These are phyloP conservation scores for Cyprinella venusta DNA, from an alignment of 2,797 vertebrate species.

Conservation along the genomic window DNA sequence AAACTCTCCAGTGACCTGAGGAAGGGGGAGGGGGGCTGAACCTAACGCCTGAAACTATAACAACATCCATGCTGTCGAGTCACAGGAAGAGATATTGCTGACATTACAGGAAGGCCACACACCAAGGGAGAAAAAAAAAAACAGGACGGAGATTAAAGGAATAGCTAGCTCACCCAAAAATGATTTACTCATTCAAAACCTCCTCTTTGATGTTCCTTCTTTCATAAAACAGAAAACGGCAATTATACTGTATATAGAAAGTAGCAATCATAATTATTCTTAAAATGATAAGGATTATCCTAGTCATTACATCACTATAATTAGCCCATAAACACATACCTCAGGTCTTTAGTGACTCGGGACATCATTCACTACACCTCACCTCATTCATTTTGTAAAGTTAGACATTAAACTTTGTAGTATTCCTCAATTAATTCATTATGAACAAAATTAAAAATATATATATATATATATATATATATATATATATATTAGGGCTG, in stretches of 20 bases:
- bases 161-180: background rate
- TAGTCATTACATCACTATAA: background rate
- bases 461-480: too few relatives aligned
- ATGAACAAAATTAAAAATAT: too few relatives aligned
- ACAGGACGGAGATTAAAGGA: conserved; percentile 3
- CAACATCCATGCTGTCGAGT: conserved; percentile 37
- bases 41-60: conserved; percentile 18
- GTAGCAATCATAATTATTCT: background rate
- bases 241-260: background rate
- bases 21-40: background rate
- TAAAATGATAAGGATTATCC: background rate
- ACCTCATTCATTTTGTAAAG: too few relatives aligned
- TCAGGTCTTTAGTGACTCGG: too few relatives aligned
- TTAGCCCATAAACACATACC: too few relatives aligned
- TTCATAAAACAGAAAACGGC: background rate
- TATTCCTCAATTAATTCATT: too few relatives aligned
- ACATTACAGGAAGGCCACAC: conserved; percentile 29
- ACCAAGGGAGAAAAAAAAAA: background rate
- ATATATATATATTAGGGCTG: too few relatives aligned
- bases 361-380: too few relatives aligned
- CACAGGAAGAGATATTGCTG: conserved; percentile 38
- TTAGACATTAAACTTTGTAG: too few relatives aligned
- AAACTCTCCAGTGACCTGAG: conserved; percentile 46
- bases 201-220: background rate
- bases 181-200: background rate